Evolutionary conservation across 2,888 invertebrate species (phyloP).

Genomic region (Drosophila ustulata): DNA sequence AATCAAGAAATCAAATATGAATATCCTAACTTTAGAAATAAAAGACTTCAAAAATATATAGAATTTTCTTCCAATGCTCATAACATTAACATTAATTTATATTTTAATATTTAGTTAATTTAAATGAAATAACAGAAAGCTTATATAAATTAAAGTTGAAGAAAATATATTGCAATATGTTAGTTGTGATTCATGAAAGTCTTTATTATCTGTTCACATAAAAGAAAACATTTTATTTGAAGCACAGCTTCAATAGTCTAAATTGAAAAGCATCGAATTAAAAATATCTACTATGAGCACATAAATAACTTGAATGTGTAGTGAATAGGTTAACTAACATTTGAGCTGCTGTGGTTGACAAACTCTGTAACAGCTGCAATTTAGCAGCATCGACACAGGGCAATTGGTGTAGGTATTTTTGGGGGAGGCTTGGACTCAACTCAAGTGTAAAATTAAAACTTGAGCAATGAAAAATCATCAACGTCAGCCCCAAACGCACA

Average conservation of each 20-base stretch:
- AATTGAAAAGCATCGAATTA: not conserved
- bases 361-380: slow-evolving; percentile 27
- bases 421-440: slow-evolving; percentile 69
- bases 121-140: no score
- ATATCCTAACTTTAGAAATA: no score
- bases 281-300: not conserved
- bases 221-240: not conserved
- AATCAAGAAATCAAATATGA: no score
- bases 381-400: slow-evolving; percentile 20
- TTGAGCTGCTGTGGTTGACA: slow-evolving; percentile 11
- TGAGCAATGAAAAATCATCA: slow-evolving; percentile 84
- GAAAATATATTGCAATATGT: not conserved
- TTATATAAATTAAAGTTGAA: no score
- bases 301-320: not conserved
- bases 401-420: slow-evolving; percentile 31
- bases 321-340: not conserved
- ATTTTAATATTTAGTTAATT: no score
- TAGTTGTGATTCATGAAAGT: not conserved
- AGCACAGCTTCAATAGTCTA: not conserved
- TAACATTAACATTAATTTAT: no score
- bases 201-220: not conserved
- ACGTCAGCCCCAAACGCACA: slow-evolving; percentile 66
- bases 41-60: no score
- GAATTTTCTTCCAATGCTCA: no score
- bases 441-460: slow-evolving; percentile 84